Evolutionary conservation across 1,140 invertebrate species (phyloP), one percentile per base, ranked within the genome.

Genomic region (Popillia japonica): DNA sequence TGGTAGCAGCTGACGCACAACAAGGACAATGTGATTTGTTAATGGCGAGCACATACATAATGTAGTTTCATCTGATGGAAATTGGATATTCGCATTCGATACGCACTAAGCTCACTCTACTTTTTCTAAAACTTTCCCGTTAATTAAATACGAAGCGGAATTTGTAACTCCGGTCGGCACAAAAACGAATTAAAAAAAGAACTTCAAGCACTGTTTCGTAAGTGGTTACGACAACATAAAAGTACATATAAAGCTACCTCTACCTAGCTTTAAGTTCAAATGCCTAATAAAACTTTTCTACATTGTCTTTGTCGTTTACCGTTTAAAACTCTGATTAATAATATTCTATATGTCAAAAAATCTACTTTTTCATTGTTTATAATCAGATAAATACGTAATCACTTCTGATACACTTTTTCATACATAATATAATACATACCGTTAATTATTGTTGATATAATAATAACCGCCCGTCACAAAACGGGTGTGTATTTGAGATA

Each of bases 71-170:
- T 55, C 48, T 55, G 48, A 55, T 55, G 48, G 48, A 55, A 55
- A 55, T 55, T 55, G 17, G 48, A 55, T 55, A 55, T 55, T 55
- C 48, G 17, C n/a, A 55, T 55, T 17, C 48, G 48, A 55, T 55
- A 55, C 14, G 17, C 48, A 55, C 48, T 17, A 55, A 55, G 48
- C 48, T 55, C 27, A 34, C 27, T 34, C 48, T 17, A n/a, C 14
- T 55, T n/a, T 55, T 55, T 55, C 17, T 55, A 17, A 55, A 55
- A 55, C 48, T 55, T 55, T 55, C 48, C 48, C 48, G 48, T 55
- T 55, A 55, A 55, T 55, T 55, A 55, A 55, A 55, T 55, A 55
- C 48, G 14, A 55, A 55, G 48, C 48, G n/a, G 14, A 55, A 55
- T 55, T 55, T 55, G n/a, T n/a, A 55, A 55, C 48, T 55, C 17